Evolutionary conservation across 2,113 vertebrate species (phyloP), one percentile per base, ranked within the genome.

Genomic region (Phodopus roborovskii): DNA sequence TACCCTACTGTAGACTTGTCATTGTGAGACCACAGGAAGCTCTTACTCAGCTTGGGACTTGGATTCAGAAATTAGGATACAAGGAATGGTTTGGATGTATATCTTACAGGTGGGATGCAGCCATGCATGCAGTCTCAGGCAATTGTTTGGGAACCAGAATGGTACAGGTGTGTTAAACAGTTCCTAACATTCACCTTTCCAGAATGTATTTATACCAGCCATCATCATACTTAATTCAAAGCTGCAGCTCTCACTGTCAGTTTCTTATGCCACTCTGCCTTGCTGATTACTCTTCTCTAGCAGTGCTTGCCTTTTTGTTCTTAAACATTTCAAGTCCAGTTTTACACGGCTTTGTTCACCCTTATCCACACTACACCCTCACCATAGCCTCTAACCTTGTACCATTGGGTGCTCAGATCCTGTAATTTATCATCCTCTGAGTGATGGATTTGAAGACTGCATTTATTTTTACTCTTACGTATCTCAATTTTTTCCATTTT

Each of bases 41-140:
- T 75, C 70, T 87, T 93, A 94, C 91, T 70, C 88, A 81, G 88
- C 60, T 84, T 85, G 89, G 90, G 84, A 94, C 91, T 95, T 96
- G 92, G 94, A 93, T 84, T 12, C 74, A 81, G 70, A 81, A 94
- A 71, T 71, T 60, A 84, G 75, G 64, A 75, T 36, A 70, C 15
- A 28, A n/a, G n/a, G n/a, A n/a, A 12, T 73, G 68, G 53, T n/a
- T 3, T 83, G 58, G n/a, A 11, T 90, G 77, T 88, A 24, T 45
- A 39, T 78, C 58, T 88, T 74, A 96, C 79, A 92, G 7, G 19
- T 75, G 66, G 84, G 90, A 90, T 81, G 50, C 30, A 60, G 58
- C 50, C 42, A 48, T 95, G 70, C 42, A 48, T 95, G 70, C 45
- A 90, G 85, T 84, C 33, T 73, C 75, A 26, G 45, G 87, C 64